These are phyloP conservation scores for Sphenopsis melanotis DNA, from an alignment of 2,797 vertebrate species.

Conservation along the genomic window DNA sequence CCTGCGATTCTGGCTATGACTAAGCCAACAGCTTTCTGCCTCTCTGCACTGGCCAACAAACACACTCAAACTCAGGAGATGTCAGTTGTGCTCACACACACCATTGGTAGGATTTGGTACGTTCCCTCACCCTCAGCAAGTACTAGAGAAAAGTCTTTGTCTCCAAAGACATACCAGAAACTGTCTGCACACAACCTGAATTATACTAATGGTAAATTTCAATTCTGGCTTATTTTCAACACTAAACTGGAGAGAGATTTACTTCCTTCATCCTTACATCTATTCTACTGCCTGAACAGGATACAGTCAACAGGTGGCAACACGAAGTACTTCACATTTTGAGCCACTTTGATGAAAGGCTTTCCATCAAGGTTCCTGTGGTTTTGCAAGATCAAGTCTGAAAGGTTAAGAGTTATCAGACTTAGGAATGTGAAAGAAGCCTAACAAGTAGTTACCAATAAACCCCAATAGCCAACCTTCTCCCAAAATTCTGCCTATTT, in stretches of 20 bases:
- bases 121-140: neutral
- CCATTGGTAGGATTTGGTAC: neutral
- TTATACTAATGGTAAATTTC: neutral
- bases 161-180: neutral
- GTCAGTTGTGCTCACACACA: neutral
- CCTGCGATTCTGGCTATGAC: neutral
- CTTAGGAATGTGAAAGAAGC: neutral
- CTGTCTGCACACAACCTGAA: neutral
- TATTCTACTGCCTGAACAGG: neutral
- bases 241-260: neutral
- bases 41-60: neutral
- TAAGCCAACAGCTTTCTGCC: neutral
- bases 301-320: neutral
- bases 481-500: neutral
- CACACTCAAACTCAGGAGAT: fast-evolving
- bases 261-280: neutral
- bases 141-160: neutral
- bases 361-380: neutral
- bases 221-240: neutral
- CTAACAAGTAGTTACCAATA: neutral
- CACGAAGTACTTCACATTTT: neutral
- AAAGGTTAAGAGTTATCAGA: neutral
- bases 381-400: neutral
- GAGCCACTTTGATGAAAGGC: neutral
- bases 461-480: neutral